Evolutionary conservation across 2,113 vertebrate genomes (phyloP).

Genomic region (Anas platyrhynchos): DNA sequence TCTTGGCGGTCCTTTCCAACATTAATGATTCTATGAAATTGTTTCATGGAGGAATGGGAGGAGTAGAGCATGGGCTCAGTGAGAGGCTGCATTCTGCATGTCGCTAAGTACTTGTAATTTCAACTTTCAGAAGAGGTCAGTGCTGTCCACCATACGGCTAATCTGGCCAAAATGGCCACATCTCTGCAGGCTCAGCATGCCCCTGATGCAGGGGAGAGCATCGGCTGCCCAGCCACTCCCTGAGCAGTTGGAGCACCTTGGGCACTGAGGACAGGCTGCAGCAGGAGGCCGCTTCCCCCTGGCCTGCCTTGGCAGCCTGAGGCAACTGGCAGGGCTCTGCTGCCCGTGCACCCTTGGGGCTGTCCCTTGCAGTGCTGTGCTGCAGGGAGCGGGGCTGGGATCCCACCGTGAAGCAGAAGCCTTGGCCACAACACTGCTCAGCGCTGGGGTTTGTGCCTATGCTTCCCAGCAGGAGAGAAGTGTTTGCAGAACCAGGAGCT

Average conservation of each 20-base stretch:
- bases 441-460: too few relatives aligned
- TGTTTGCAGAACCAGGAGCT: neutral
- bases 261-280: neutral
- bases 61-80: neutral
- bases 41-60: neutral
- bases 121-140: neutral
- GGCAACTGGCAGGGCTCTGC: neutral
- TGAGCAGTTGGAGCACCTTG: neutral
- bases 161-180: neutral
- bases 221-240: neutral
- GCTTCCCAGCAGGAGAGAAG: neutral
- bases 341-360: neutral
- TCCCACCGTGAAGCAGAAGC: neutral
- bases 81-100: rapidly evolving
- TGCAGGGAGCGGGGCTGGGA: neutral
- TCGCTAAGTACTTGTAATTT: neutral
- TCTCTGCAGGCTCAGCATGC: neutral
- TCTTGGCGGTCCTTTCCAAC: too few relatives aligned
- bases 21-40: too few relatives aligned
- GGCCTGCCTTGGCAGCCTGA: too few relatives aligned
- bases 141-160: neutral
- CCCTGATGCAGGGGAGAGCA: rapidly evolving
- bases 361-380: neutral
- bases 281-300: rapidly evolving
- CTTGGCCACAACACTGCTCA: too few relatives aligned